Evolutionary conservation across 2,888 invertebrate genomes (phyloP).

Genomic region (Pheosia tremula): DNA sequence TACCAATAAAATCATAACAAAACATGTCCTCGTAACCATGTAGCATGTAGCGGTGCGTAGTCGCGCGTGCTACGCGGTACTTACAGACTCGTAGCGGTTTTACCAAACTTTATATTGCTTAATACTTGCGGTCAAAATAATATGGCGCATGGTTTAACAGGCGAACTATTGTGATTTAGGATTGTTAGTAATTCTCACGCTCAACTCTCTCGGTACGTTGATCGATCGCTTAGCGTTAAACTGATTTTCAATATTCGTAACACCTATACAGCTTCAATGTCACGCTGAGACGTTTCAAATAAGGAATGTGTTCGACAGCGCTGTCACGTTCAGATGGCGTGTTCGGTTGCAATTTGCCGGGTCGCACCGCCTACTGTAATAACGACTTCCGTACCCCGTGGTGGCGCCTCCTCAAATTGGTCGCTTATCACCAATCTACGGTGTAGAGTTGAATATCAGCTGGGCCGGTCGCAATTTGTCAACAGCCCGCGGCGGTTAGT

Average conservation of each 20-base stretch:
- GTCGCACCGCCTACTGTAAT: slow-evolving; percentile 83
- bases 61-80: slow-evolving; percentile 43
- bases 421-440: slow-evolving; percentile 84
- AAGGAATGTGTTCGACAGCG: slow-evolving; percentile 81
- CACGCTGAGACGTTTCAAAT: slow-evolving; percentile 79
- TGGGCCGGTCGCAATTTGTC: slow-evolving; percentile 78
- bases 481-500: slow-evolving; percentile 61
- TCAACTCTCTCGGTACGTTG: slow-evolving; percentile 10
- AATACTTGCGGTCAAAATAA: slow-evolving; percentile 40
- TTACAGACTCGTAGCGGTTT: slow-evolving; percentile 39
- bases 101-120: slow-evolving; percentile 43
- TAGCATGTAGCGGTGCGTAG: slow-evolving; percentile 27
- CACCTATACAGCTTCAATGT: slow-evolving; percentile 65
- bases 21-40: slow-evolving; percentile 16
- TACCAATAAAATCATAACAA: background rate
- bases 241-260: slow-evolving; percentile 59
- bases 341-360: slow-evolving; percentile 79
- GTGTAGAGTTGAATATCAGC: slow-evolving; percentile 78
- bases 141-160: slow-evolving; percentile 25
- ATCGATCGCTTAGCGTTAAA: slow-evolving; percentile 23
- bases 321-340: slow-evolving; percentile 83
- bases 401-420: slow-evolving; percentile 84
- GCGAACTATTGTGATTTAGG: slow-evolving; percentile 26
- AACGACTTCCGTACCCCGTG: slow-evolving; percentile 83
- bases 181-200: slow-evolving; percentile 24